Conservation (phyloP, 2,113 vertebrate species). For the Nothoprocta pentlandii region DNA sequence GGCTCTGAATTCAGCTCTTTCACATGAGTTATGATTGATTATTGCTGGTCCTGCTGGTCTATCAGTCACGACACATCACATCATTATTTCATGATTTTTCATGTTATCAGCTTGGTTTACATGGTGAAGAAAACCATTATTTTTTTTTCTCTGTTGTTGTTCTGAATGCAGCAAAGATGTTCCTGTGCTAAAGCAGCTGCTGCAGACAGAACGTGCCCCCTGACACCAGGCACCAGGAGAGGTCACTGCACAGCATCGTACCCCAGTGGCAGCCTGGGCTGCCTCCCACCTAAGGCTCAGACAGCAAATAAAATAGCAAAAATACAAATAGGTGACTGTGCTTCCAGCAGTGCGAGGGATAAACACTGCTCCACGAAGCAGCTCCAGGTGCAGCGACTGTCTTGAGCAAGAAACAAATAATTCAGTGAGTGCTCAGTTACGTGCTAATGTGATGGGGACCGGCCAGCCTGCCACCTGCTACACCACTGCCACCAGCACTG, state of each 20-base stretch:
- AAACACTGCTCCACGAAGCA: not conserved
- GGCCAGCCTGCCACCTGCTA: slow-evolving; percentile 39
- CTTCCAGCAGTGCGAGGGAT: not conserved
- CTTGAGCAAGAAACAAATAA: slow-evolving; percentile 4
- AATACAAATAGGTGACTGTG: not conserved
- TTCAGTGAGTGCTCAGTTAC: not conserved
- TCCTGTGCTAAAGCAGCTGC: not conserved
- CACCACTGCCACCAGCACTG: accelerated
- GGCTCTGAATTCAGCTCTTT: not conserved
- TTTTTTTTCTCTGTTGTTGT: not conserved
- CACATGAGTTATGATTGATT: not conserved
- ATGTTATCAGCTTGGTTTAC: not conserved
- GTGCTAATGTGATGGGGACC: not conserved
- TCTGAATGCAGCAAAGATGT: not conserved
- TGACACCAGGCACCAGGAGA: not conserved
- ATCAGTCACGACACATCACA: not conserved
- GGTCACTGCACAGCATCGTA: not conserved
- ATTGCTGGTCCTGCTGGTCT: not conserved
- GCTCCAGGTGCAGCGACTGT: not conserved
- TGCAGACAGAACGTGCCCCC: not conserved
- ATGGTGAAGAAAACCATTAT: not conserved
- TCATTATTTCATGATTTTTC: not conserved
- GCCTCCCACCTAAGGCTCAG: not conserved
- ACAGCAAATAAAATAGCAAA: not conserved
- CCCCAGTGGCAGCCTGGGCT: not conserved